Evolutionary conservation across 2,113 vertebrate genomes (phyloP).

Genomic region (Rhinopomastus cyanomelas): DNA sequence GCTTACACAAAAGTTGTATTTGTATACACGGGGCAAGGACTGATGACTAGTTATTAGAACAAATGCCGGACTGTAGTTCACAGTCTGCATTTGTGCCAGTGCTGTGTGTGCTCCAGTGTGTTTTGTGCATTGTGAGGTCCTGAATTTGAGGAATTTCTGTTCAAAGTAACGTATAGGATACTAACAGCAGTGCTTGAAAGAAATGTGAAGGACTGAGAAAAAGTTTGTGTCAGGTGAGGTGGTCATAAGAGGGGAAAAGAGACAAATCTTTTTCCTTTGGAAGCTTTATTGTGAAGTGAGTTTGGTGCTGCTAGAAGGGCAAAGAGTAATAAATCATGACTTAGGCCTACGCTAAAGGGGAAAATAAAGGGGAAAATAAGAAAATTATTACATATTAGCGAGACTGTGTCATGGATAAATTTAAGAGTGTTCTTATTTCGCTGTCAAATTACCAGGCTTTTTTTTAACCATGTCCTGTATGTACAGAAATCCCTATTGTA

Average conservation of each 20-base stretch:
- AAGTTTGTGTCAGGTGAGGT: background rate
- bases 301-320: background rate
- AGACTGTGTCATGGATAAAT: background rate
- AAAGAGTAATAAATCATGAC: background rate
- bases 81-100: background rate
- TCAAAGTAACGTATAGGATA: background rate
- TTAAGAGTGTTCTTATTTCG: background rate
- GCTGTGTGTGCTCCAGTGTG: background rate
- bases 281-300: background rate
- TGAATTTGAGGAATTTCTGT: background rate
- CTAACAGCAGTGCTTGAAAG: background rate
- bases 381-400: background rate
- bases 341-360: too few species aligned
- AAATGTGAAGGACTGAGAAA: background rate
- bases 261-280: background rate
- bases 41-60: background rate
- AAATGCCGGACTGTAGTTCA: background rate
- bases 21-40: background rate
- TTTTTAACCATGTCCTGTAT: background rate
- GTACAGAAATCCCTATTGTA: background rate
- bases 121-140: background rate
- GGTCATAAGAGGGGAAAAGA: background rate
- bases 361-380: background rate
- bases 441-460: background rate
- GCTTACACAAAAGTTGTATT: background rate